Conservation (phyloP, 92 coral and sea anemone genomes). For the Epizoanthus illoricatus region DNA sequence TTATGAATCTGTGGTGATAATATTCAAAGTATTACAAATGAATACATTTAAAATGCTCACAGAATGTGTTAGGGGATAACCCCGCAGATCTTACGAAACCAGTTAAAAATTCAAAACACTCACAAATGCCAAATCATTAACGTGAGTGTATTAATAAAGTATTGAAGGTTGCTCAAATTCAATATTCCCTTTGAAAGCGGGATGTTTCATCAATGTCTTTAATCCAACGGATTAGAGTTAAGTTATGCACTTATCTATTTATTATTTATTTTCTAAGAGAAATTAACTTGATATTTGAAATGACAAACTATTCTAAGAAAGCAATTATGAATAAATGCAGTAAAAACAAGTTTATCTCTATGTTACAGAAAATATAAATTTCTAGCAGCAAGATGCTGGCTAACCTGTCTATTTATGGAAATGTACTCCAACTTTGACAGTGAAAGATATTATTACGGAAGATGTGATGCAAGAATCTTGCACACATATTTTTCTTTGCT, state of each 20-base stretch:
- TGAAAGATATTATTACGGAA: neutral
- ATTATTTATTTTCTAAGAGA: slow-evolving; percentile 28
- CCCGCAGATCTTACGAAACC: slow-evolving; percentile 15
- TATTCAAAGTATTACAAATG: slow-evolving; percentile 27
- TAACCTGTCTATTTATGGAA: neutral
- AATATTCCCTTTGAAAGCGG: slow-evolving; percentile 36
- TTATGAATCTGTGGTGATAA: slow-evolving; percentile 9
- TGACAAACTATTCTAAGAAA: slow-evolving; percentile 23
- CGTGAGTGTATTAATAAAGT: neutral
- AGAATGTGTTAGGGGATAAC: slow-evolving; percentile 17
- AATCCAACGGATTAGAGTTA: slow-evolving; percentile 37
- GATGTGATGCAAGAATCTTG: neutral
- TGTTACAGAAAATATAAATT: neutral
- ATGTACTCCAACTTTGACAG: slow-evolving; percentile 9
- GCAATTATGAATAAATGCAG: slow-evolving; percentile 12
- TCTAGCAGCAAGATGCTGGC: neutral
- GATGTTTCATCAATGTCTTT: slow-evolving; percentile 19
- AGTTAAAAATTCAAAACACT: neutral
- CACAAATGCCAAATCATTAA: slow-evolving; percentile 3
- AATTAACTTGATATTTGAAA: slow-evolving; percentile 39
- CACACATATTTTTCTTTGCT: neutral
- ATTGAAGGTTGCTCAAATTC: neutral
- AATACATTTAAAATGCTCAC: slow-evolving; percentile 8
- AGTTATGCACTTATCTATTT: slow-evolving; percentile 18
- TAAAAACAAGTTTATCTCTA: slow-evolving; percentile 13